phyloP scores from a whole-genome alignment of 2,888 invertebrate genomes.

The Athalia rosae region DNA sequence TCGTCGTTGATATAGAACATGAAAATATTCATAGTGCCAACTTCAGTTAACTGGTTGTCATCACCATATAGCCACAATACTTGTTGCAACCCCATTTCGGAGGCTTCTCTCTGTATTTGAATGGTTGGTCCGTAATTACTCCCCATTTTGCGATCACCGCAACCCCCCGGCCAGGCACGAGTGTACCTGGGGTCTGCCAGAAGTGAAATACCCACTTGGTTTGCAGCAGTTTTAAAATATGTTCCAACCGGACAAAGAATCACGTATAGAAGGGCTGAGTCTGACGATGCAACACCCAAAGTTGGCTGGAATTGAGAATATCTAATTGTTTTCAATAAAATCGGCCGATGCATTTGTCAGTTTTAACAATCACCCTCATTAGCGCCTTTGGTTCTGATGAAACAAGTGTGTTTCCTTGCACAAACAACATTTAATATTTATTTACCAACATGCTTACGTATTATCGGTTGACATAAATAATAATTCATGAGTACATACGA shows the following conservation, averaged over 20 bases:
- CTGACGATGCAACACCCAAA: constrained; percentile 91
- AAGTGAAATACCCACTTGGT: constrained; percentile 85
- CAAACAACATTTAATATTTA: too few species aligned
- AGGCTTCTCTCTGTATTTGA: constrained; percentile 86
- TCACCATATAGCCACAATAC: constrained; percentile 97
- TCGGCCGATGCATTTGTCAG: not conserved
- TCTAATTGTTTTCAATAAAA: not conserved
- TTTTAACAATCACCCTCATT: not conserved
- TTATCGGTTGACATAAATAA: too few species aligned
- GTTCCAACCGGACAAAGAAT: constrained; percentile 95
- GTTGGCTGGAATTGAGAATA: constrained; percentile 81
- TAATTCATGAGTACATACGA: not conserved
- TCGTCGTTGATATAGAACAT: constrained; percentile 89
- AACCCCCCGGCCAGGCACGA: constrained; percentile 94
- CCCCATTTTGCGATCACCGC: constrained; percentile 96
- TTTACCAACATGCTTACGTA: too few species aligned
- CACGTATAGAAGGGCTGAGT: constrained; percentile 92
- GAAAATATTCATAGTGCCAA: constrained; percentile 99
- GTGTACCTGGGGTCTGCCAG: constrained; percentile 93
- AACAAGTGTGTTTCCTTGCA: not conserved
- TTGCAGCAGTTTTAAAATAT: constrained; percentile 86
- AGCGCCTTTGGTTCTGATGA: not conserved
- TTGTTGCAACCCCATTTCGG: constrained; percentile 89
- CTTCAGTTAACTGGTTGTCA: constrained; percentile 95
- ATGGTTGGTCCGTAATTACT: constrained; percentile 94